phyloP scores from a whole-genome alignment of 2,888 invertebrate species.

The Acleris literana region DNA sequence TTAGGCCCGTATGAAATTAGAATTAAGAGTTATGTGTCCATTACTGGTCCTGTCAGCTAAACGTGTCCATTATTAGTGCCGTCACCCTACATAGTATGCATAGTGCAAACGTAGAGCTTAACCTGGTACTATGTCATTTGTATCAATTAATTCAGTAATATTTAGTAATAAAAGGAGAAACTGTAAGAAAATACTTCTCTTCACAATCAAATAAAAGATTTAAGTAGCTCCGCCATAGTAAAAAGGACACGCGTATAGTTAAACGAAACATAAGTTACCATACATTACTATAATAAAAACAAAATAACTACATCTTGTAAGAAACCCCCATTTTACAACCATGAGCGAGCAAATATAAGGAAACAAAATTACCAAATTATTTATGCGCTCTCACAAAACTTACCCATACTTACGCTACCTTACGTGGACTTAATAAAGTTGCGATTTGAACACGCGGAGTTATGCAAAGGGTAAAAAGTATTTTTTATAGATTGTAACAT shows the following conservation, averaged over 20 bases:
- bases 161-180: no score
- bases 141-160: no score
- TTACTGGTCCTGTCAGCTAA: no score
- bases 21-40: no score
- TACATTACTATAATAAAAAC: constrained; percentile 30
- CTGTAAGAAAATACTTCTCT: no score
- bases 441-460: neutral
- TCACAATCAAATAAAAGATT: no score
- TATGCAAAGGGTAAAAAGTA: constrained; percentile 8
- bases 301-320: constrained; percentile 33
- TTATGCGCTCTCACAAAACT: constrained; percentile 15
- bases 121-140: no score
- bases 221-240: constrained; percentile 2
- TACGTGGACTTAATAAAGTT: constrained; percentile 2
- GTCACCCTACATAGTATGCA: no score
- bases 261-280: constrained; percentile 23
- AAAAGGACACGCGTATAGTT: neutral
- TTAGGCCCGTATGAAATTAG: no score
- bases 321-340: constrained; percentile 34
- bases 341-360: constrained; percentile 35
- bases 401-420: neutral
- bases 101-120: no score
- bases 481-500: constrained; percentile 36
- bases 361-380: constrained; percentile 30
- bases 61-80: no score